Conservation (phyloP, 2,113 vertebrate species). For the Seriola dumerili region DNA sequence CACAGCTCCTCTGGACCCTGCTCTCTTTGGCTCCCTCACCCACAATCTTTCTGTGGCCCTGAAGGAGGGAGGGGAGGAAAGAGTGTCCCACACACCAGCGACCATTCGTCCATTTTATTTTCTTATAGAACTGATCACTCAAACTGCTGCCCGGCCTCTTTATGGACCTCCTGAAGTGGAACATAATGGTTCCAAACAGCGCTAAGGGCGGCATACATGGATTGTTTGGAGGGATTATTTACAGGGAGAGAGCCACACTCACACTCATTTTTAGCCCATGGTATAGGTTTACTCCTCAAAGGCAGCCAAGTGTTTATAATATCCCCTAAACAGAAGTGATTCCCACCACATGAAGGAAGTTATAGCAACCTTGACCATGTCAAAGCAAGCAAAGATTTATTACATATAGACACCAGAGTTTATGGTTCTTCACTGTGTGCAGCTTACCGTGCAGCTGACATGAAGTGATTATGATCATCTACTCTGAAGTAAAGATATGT, state of each 20-base stretch:
- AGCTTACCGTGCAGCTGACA: constrained; percentile 24
- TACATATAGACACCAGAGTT: constrained; percentile 29
- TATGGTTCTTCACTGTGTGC: constrained; percentile 36
- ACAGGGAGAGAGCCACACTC: constrained; percentile 56
- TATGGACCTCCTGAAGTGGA: constrained; percentile 69
- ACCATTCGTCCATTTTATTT: constrained; percentile 73
- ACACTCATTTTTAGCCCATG: constrained; percentile 55
- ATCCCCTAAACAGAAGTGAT: constrained; percentile 44
- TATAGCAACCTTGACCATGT: constrained; percentile 45
- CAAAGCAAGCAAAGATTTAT: constrained; percentile 43
- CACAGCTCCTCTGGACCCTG: constrained; percentile 46
- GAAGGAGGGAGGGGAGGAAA: constrained; percentile 38
- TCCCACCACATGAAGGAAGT: constrained; percentile 44
- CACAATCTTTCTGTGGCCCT: constrained; percentile 47
- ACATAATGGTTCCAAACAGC: constrained; percentile 47
- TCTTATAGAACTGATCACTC: constrained; percentile 60
- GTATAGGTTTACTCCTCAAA: constrained; percentile 60
- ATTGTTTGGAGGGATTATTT: constrained; percentile 67
- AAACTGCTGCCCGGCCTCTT: constrained; percentile 63
- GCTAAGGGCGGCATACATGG: constrained; percentile 48
- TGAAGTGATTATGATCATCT: constrained; percentile 28
- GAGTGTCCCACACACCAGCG: constrained; percentile 78
- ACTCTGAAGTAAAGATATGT: constrained; percentile 34
- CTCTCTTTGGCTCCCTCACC: constrained; percentile 56
- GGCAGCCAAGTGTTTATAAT: constrained; percentile 67